phyloP scores from a whole-genome alignment of 2,797 vertebrate species.

The Oryzias dopingdopingensis region DNA sequence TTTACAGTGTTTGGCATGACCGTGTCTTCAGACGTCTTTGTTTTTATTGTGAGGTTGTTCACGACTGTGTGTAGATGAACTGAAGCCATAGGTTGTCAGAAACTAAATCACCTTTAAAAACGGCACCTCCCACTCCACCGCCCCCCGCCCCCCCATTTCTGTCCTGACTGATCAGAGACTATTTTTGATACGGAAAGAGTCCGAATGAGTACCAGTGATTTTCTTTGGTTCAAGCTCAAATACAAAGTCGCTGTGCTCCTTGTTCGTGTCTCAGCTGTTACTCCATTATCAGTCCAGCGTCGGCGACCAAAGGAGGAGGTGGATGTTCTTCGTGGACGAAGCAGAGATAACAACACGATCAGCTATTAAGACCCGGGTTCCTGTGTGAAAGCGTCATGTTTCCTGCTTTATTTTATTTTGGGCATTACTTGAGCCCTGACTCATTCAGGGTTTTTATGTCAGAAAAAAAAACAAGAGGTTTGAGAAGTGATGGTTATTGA shows the following conservation, averaged over 20 bases:
- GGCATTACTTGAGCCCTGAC: conserved; percentile 84
- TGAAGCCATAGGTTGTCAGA: conserved; percentile 86
- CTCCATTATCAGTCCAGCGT: conserved; percentile 78
- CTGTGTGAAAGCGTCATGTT: conserved; percentile 55
- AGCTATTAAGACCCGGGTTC: conserved; percentile 43
- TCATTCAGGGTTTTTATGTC: conserved; percentile 70
- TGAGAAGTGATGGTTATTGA: conserved; percentile 86
- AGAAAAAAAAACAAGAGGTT: conserved; percentile 72
- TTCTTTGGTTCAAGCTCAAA: conserved; percentile 60
- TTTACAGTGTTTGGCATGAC: conserved; percentile 59
- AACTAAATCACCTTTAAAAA: conserved; percentile 55
- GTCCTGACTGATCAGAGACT: conserved; percentile 84
- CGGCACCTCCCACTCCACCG: conserved; percentile 61
- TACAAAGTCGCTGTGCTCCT: conserved; percentile 46
- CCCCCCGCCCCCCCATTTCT: conserved; percentile 60
- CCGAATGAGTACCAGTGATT: conserved; percentile 77
- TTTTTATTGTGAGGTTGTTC: conserved; percentile 39
- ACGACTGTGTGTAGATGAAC: conserved; percentile 68
- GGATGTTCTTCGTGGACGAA: conserved; percentile 63
- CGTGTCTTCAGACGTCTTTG: conserved; percentile 34
- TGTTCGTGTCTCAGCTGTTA: conserved; percentile 80
- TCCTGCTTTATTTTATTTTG: conserved; percentile 59
- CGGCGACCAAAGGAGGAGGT: conserved; percentile 77
- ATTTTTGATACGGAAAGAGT: conserved; percentile 95
- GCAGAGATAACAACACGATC: conserved; percentile 60